Conservation (phyloP, 2,113 vertebrate species). For the Nicator chloris region DNA sequence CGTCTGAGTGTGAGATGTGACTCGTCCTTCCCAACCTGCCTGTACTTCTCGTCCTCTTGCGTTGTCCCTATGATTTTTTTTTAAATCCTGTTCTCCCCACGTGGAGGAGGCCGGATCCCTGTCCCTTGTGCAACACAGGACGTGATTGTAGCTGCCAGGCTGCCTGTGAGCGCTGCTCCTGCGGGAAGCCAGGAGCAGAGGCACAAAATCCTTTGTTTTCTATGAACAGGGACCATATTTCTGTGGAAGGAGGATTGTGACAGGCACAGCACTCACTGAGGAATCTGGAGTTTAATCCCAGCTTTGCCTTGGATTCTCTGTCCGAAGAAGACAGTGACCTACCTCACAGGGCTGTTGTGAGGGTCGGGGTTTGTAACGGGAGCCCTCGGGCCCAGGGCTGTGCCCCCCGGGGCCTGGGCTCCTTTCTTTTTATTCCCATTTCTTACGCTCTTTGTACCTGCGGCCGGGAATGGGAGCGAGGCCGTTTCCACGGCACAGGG, state of each 20-base stretch:
- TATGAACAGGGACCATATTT: conserved; percentile 14
- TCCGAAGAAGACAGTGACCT: conserved; percentile 16
- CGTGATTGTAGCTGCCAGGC: not conserved
- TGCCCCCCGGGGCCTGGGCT: not conserved
- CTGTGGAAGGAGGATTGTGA: not conserved
- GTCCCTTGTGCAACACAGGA: not conserved
- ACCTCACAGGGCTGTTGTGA: conserved; percentile 49
- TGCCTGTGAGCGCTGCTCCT: not conserved
- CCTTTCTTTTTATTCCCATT: conserved; percentile 31
- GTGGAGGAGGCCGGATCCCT: not conserved
- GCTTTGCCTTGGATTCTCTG: conserved; percentile 26
- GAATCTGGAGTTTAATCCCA: not conserved
- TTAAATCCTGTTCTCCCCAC: not conserved
- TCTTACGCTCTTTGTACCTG: conserved; percentile 27
- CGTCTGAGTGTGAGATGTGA: not conserved
- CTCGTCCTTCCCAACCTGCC: not conserved
- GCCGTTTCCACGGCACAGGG: not conserved
- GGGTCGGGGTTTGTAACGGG: not conserved
- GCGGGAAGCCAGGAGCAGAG: not conserved
- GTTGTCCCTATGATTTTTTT: not conserved
- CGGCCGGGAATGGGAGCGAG: not conserved
- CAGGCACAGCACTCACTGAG: not conserved
- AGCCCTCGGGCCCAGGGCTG: not conserved
- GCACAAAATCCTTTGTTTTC: conserved; percentile 10
- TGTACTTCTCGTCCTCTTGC: not conserved